A percentile compares a stretch with the other conserved stretches of the same genome.
phyloP scores from a whole-genome alignment of 2,888 invertebrate species.

The Oxycera nigricornis region DNA sequence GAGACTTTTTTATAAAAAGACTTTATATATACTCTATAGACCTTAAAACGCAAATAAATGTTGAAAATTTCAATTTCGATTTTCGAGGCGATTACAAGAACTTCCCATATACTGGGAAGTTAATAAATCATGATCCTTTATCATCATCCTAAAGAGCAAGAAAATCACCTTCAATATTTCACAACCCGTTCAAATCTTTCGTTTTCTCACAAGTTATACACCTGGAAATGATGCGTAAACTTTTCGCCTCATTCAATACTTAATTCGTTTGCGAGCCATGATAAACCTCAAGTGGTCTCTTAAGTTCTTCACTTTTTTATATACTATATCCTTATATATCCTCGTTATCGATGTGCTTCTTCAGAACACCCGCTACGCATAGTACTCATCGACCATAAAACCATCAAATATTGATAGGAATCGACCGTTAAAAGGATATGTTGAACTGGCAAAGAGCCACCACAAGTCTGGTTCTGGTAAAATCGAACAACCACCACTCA shows the following conservation, averaged over 20 bases:
- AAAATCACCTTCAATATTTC: neutral
- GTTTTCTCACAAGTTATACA: neutral
- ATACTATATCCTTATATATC: neutral
- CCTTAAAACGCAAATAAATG: no score
- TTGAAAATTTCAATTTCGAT: no score
- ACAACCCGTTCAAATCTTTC: neutral
- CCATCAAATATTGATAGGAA: conserved; percentile 32
- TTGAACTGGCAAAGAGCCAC: conserved; percentile 8
- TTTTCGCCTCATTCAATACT: conserved; percentile 2
- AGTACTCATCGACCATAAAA: conserved; percentile 31
- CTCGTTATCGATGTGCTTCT: neutral
- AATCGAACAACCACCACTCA: conserved; percentile 18
- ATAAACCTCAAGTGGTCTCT: conserved; percentile 29
- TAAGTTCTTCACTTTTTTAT: conserved; percentile 14
- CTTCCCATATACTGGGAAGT: no score
- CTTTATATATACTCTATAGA: no score
- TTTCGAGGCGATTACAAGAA: no score
- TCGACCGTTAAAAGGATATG: conserved; percentile 30
- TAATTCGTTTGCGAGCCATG: conserved; percentile 7
- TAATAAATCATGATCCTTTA: no score
- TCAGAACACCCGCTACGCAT: conserved; percentile 3
- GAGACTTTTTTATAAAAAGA: no score
- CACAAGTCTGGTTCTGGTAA: neutral
- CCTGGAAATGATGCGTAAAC: conserved; percentile 36
- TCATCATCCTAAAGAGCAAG: no score